phyloP scores from a whole-genome alignment of 2,113 vertebrate species.

The Ornithorhynchus anatinus region DNA sequence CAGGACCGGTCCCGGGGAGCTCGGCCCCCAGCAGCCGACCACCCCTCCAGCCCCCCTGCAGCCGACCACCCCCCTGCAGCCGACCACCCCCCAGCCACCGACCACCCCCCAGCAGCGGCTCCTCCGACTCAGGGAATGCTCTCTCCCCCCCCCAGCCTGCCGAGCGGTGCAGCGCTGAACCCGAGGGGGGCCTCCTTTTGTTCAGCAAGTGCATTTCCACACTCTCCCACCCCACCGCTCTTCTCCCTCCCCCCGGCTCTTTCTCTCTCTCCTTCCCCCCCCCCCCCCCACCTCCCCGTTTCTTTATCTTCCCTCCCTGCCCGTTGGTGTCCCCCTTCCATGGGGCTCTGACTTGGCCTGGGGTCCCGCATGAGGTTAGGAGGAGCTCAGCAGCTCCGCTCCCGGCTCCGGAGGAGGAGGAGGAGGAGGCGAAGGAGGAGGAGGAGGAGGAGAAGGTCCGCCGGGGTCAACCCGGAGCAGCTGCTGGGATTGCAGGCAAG shows the following conservation, averaged over 20 bases:
- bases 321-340: neutral
- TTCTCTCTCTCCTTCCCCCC: conserved; percentile 15
- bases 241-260: neutral
- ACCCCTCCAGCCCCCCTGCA: too few species aligned
- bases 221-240: neutral
- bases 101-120: neutral
- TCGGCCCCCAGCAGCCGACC: neutral
- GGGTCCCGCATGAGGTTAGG: neutral
- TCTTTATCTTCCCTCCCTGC: neutral
- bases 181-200: conserved; percentile 85
- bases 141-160: neutral
- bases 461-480: conserved; percentile 55
- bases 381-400: neutral
- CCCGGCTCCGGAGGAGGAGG: conserved; percentile 37
- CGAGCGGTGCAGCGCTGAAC: neutral
- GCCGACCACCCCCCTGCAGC: too few species aligned
- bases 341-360: neutral
- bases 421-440: conserved; percentile 2
- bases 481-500: conserved; percentile 68
- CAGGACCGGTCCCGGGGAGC: neutral
- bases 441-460: conserved; percentile 45
- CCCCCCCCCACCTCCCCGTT: conserved; percentile 27
- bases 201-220: conserved; percentile 74
- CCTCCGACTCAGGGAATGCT: conserved; percentile 9
- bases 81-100: too few species aligned